Evolutionary conservation across 1,140 invertebrate species (phyloP), one percentile per base, ranked within the genome.

Genomic region (Heliconius himera): DNA sequence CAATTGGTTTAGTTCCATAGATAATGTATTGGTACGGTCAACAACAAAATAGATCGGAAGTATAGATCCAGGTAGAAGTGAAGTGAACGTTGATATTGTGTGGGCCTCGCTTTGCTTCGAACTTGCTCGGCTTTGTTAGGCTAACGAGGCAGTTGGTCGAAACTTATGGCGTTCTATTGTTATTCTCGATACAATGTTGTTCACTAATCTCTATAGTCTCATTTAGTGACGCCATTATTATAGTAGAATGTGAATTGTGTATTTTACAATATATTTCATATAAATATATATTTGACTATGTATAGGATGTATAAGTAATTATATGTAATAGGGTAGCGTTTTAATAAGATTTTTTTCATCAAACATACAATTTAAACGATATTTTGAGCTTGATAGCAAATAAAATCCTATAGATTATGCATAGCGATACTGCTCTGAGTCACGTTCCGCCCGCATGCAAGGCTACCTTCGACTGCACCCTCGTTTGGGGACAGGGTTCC

Each of bases 161-260:
- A 86, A 84, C 82, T 84, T 85, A 85, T 84, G 81, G 82, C 78
- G 83, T 78, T 83, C 84, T 83, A 86, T 88, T 89, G 87, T 88
- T 85, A 85, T 70, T 82, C 82, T 81, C 79, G 72, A 87, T 79
- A 88, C 84, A 87, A 87, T 88, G 74, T 76, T 41, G 76, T 60
- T 77, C 81, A 80, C 73, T 80, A 83, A 76, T 76, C 73, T 78
- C 66, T 71, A 41, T 73, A 71, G 71, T 73, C 79, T 72, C 49
- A 73, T 76, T 80, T 80, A 76, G 38, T 73, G 46, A 72, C 41
- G 54, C 54, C 71, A 41, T 36, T 76, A 73, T 75, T 71, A 74
- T 72, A 74, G n/a, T 8, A 49, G 46, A n/a, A 56, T 22, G 0
- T 3, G 22, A 9, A 56, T 3, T 51, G 5, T 51, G 4, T 20